Conservation (phyloP, 2,113 vertebrate genomes). For the Sitta europaea region DNA sequence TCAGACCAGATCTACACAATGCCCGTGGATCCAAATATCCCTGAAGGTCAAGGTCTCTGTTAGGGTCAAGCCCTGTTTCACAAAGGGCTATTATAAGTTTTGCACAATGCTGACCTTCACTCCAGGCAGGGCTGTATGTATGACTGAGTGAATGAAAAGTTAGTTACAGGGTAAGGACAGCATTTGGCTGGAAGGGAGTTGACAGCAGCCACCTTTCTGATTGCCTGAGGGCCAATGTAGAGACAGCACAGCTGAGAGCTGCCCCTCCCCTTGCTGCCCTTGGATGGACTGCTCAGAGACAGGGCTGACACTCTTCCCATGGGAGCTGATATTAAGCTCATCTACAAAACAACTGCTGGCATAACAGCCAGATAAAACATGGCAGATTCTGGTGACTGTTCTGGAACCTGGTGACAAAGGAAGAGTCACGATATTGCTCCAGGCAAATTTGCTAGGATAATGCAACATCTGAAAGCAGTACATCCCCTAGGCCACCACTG, state of each 20-base stretch:
- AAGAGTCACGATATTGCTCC: not conserved
- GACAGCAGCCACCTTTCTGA: not conserved
- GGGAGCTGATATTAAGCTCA: not conserved
- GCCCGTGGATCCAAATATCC: not conserved
- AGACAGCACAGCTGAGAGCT: not conserved
- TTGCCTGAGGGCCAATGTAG: not conserved
- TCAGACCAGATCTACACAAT: not conserved
- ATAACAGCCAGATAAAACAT: not conserved
- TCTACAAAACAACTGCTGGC: not conserved
- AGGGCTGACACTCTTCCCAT: not conserved
- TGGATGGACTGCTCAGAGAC: rapidly evolving
- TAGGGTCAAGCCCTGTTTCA: not conserved
- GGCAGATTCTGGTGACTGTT: not conserved
- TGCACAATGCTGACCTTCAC: not conserved
- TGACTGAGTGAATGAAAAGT: not conserved
- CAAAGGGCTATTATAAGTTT: not conserved
- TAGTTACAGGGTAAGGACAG: not conserved
- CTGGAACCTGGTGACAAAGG: not conserved
- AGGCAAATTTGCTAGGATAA: not conserved
- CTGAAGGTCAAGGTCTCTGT: not conserved
- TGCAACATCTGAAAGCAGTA: not conserved
- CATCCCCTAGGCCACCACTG: not conserved
- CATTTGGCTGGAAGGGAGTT: not conserved
- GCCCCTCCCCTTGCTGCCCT: not conserved
- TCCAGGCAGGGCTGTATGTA: not conserved